Base-by-base conservation (phyloP, 2,888 invertebrate species). In the Aspidiotus destructor region DNA sequence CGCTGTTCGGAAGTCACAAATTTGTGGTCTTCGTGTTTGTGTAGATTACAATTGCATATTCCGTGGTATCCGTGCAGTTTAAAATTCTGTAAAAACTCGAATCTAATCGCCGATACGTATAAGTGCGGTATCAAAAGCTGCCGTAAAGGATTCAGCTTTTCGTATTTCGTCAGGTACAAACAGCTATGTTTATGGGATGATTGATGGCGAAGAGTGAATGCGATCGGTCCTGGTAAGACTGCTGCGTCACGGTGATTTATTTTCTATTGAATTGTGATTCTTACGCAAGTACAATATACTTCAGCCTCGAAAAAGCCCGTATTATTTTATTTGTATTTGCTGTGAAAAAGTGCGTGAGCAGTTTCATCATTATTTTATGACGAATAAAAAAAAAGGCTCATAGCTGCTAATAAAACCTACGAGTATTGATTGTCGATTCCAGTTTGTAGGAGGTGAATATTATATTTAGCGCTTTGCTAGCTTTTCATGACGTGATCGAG, bases 31-130 rank as follows among this genome's bases (percentile, higher is more conserved):
- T 86, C 91, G 40, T 94, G 94, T 77, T 83, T 87, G 65, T 94
- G 94, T 77, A 87, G 87, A 68, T 81, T 93, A 73, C 89, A 93
- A 81, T 84, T 87, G 71, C 93, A 93, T 77, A 87, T 95, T 65
- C 92, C 92, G 67, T 96, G 95, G 95, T 96, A 93, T 78, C 95
- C 96, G 0, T 96, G 95, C 78, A 93, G 92, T 28, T 81, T 96
- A 57, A 95, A 95, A 77, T 96, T 93, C 79, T 96, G 96, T 79
- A 90, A 92, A 75, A 88, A 88, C 77, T 84, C 85, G 58, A 83
- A 83, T 73, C 81, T 81, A 11, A 73, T 72, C 63, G 71, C 73
- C 69, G 68, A 72, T n/a, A 72, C 71, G 68, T 74, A 74, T 80
- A 83, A 95, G 65, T 96, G 96, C 77, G 96, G 96, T 72, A 96